A percentile compares a stretch with the other conserved stretches of the same genome.
These are phyloP conservation scores for Fissipunctia ypsillon DNA, from an alignment of 2,888 invertebrate species.

Conservation along the genomic window DNA sequence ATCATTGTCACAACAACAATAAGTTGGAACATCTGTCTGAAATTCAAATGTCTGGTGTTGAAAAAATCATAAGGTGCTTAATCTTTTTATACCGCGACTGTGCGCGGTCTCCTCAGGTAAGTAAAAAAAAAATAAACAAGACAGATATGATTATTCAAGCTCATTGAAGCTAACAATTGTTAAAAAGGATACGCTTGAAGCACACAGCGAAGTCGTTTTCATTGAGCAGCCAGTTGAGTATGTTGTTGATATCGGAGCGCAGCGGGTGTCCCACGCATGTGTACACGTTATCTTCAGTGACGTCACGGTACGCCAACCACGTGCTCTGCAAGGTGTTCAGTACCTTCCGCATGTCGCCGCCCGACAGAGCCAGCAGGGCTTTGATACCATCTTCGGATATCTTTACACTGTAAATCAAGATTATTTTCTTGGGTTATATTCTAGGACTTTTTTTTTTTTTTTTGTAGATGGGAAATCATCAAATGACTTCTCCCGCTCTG, in stretches of 20 bases:
- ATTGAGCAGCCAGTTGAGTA: slow-evolving; percentile 96
- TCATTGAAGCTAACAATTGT: not conserved
- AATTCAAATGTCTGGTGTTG: not conserved
- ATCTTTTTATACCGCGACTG: not conserved
- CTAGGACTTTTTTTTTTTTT: too few species aligned
- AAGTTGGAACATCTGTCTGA: not conserved
- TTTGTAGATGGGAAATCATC: too few species aligned
- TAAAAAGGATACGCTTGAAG: slow-evolving; percentile 94
- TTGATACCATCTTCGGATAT: slow-evolving; percentile 97
- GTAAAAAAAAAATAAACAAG: not conserved
- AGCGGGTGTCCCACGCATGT: slow-evolving; percentile 99
- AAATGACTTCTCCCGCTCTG: too few species aligned
- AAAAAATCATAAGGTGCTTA: not conserved
- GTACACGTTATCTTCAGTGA: slow-evolving; percentile 97
- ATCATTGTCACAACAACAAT: not conserved
- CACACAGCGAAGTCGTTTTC: slow-evolving; percentile 94
- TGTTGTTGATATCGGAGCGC: slow-evolving; percentile 96
- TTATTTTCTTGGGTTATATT: not conserved
- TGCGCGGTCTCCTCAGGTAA: not conserved
- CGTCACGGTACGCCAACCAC: slow-evolving; percentile 96
- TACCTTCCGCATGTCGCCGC: slow-evolving; percentile 99
- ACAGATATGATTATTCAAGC: not conserved
- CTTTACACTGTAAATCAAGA: slow-evolving; percentile 91
- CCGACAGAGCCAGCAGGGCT: slow-evolving; percentile 96
- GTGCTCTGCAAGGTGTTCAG: slow-evolving; percentile 99